phyloP scores from a whole-genome alignment of 2,888 invertebrate species.

The Phyto melanocephala region DNA sequence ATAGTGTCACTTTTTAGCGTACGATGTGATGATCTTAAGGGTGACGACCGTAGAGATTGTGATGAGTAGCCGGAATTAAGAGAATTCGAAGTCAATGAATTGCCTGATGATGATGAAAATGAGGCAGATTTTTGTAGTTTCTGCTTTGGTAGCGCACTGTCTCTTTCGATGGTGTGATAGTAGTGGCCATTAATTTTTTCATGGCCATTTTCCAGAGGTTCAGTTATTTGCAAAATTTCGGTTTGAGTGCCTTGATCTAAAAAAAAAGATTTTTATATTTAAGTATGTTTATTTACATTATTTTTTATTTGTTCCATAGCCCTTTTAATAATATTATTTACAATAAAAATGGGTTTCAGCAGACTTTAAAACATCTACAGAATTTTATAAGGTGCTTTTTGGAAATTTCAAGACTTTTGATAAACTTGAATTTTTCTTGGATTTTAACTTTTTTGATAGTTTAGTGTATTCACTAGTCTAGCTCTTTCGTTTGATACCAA shows the following conservation, averaged over 20 bases:
- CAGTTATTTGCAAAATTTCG: constrained; percentile 72
- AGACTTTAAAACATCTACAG: too few relatives aligned
- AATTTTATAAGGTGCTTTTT: too few relatives aligned
- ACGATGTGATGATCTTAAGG: constrained; percentile 68
- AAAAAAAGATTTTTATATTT: not conserved
- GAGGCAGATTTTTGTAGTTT: constrained; percentile 73
- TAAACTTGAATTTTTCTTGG: too few relatives aligned
- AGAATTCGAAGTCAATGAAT: constrained; percentile 66
- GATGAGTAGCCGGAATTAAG: constrained; percentile 73
- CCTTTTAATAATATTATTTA: too few relatives aligned
- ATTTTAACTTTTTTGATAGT: too few relatives aligned
- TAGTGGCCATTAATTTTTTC: constrained; percentile 32
- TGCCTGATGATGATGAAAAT: constrained; percentile 71
- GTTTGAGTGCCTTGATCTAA: constrained; percentile 75
- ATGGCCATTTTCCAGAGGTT: constrained; percentile 65
- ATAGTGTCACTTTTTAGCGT: constrained; percentile 75
- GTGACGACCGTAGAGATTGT: constrained; percentile 70
- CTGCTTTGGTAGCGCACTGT: constrained; percentile 7
- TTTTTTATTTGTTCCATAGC: too few relatives aligned
- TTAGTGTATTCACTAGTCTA: too few relatives aligned
- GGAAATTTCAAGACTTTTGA: too few relatives aligned
- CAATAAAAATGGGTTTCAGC: too few relatives aligned
- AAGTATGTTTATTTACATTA: not conserved
- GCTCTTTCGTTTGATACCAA: too few relatives aligned
- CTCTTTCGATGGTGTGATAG: constrained; percentile 40